Percentiles rank a stretch among this genome's conserved stretches.
Evolutionary conservation across 2,797 vertebrate genomes (phyloP).

Genomic region (Bradypodion ventrale): DNA sequence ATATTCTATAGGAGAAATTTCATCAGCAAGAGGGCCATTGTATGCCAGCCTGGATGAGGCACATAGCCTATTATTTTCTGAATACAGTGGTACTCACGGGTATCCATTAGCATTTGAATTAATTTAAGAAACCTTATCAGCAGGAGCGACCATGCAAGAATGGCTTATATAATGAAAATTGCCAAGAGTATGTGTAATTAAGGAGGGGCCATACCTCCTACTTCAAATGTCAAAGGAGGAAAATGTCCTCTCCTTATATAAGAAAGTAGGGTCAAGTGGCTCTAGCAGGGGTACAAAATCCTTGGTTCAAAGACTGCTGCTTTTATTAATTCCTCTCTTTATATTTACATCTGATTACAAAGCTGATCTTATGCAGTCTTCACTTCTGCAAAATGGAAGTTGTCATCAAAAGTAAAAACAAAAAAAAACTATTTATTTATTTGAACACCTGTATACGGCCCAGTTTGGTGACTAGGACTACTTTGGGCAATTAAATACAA

Average conservation of each 20-base stretch:
- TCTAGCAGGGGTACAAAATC: not conserved
- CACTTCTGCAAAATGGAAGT: not conserved
- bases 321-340: not conserved
- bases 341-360: too few relatives aligned
- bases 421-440: too few relatives aligned
- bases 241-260: not conserved
- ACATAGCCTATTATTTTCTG: not conserved
- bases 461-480: too few relatives aligned
- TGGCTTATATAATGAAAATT: not conserved
- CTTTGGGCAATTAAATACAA: too few relatives aligned
- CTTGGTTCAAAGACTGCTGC: not conserved
- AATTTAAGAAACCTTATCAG: conserved; percentile 12
- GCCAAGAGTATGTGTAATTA: not conserved
- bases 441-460: too few relatives aligned
- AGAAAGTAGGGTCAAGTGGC: not conserved
- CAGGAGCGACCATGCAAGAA: not conserved
- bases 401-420: too few relatives aligned
- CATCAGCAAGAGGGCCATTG: not conserved
- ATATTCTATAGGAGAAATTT: conserved; percentile 6
- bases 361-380: not conserved
- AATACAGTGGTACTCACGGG: not conserved
- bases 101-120: conserved; percentile 23
- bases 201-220: not conserved
- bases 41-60: not conserved
- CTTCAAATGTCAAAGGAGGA: not conserved